phyloP scores from a whole-genome alignment of 2,888 invertebrate species.

The Parochlus steinenii region DNA sequence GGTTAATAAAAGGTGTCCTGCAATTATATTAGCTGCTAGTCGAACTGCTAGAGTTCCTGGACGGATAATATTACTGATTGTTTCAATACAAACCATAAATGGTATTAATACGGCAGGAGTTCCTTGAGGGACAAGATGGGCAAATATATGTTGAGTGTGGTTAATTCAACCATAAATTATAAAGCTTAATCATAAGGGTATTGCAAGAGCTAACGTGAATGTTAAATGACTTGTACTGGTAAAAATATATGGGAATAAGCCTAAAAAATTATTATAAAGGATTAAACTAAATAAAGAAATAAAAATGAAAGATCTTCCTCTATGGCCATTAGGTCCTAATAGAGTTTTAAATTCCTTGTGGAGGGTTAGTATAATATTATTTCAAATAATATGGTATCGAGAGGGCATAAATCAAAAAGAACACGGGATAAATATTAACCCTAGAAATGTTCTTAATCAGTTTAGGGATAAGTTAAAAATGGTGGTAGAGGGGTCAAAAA shows the following conservation, averaged over 20 bases:
- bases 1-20: constrained; percentile 45
- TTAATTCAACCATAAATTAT: constrained; percentile 48
- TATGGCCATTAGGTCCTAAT: constrained; percentile 29
- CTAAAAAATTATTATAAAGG: constrained; percentile 50
- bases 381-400: constrained; percentile 34
- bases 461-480: constrained; percentile 36
- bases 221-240: constrained; percentile 47
- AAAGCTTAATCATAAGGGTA: constrained; percentile 46
- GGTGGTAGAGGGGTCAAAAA: constrained; percentile 45
- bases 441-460: constrained; percentile 39
- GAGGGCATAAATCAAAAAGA: constrained; percentile 38
- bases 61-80: constrained; percentile 53
- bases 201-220: constrained; percentile 38
- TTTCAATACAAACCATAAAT: constrained; percentile 60
- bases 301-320: constrained; percentile 38
- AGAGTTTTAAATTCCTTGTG: constrained; percentile 42
- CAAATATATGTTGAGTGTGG: constrained; percentile 44
- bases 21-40: constrained; percentile 60
- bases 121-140: constrained; percentile 50
- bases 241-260: constrained; percentile 54
- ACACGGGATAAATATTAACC: constrained; percentile 34
- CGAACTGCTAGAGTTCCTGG: constrained; percentile 52
- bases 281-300: constrained; percentile 40
- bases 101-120: constrained; percentile 46
- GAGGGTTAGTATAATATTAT: constrained; percentile 30